Evolutionary conservation across 2,888 invertebrate species (phyloP).

Genomic region (Drosophila acutilabella): DNA sequence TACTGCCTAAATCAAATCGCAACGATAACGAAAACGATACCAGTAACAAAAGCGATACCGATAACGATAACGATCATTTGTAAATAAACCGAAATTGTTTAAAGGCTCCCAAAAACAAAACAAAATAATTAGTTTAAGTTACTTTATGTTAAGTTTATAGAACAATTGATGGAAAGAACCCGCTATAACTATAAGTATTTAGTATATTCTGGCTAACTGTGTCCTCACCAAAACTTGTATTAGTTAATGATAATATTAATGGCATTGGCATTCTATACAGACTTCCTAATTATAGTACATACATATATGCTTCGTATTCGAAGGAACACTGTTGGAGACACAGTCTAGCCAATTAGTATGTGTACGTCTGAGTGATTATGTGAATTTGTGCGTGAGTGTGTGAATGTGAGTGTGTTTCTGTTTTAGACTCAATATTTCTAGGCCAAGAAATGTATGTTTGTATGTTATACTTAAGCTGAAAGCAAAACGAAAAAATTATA

Average conservation of each 20-base stretch:
- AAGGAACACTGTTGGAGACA: constrained; percentile 42
- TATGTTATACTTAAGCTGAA: constrained; percentile 56
- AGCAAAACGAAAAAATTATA: constrained; percentile 41
- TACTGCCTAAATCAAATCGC: constrained; percentile 52
- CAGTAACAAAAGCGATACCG: constrained; percentile 2
- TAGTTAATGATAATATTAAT: constrained; percentile 39
- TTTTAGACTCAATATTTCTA: constrained; percentile 69
- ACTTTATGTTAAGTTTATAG: constrained; percentile 47
- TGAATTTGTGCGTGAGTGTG: constrained; percentile 22
- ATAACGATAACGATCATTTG: constrained; percentile 28
- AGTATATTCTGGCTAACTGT: constrained; percentile 40
- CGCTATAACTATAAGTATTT: background rate
- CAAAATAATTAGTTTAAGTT: constrained; percentile 42
- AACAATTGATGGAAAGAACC: constrained; percentile 53
- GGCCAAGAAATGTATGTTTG: constrained; percentile 53
- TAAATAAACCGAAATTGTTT: constrained; percentile 49
- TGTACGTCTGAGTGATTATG: constrained; percentile 29
- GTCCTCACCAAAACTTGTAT: constrained; percentile 41
- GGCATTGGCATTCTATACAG: constrained; percentile 48
- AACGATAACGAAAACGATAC: constrained; percentile 33
- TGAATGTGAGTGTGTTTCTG: constrained; percentile 39
- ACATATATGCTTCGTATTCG: constrained; percentile 54
- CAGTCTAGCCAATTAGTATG: constrained; percentile 54
- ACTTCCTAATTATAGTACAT: constrained; percentile 52
- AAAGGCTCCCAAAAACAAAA: constrained; percentile 50